phyloP scores from a whole-genome alignment of 2,113 vertebrate species.

The Oophaga pumilio region DNA sequence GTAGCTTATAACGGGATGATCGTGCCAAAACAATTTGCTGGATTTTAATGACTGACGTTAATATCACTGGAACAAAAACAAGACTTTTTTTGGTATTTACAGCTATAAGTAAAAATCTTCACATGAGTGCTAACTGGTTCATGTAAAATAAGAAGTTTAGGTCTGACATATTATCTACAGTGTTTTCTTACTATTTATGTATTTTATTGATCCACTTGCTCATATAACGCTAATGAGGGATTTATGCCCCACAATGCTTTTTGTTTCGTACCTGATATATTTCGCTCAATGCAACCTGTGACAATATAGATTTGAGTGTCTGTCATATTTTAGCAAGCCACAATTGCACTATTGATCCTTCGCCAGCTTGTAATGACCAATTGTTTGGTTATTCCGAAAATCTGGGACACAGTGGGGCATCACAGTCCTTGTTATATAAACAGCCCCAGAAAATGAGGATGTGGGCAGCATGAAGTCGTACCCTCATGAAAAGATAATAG shows the following conservation, averaged over 20 bases:
- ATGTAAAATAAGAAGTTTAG: neutral
- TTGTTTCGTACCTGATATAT: constrained; percentile 14
- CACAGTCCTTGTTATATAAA: constrained; percentile 32
- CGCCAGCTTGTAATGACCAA: constrained; percentile 30
- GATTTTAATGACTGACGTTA: neutral
- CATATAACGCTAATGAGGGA: neutral
- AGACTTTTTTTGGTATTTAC: neutral
- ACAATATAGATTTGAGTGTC: constrained; percentile 21
- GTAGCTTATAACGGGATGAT: neutral
- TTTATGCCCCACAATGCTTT: neutral
- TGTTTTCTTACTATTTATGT: neutral
- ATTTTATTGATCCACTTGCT: neutral
- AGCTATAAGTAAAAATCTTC: neutral
- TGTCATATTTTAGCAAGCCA: constrained; percentile 40
- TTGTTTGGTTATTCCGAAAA: constrained; percentile 14
- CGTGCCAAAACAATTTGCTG: neutral
- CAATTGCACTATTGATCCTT: constrained; percentile 46
- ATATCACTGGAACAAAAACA: neutral
- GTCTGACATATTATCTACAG: neutral
- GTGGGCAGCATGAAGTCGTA: neutral
- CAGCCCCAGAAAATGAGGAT: neutral
- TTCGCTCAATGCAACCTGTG: neutral
- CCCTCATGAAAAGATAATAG: neutral
- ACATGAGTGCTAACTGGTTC: neutral
- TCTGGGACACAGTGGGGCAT: constrained; percentile 28